phyloP scores from a whole-genome alignment of 2,113 vertebrate genomes.

The Hipposideros armiger region DNA sequence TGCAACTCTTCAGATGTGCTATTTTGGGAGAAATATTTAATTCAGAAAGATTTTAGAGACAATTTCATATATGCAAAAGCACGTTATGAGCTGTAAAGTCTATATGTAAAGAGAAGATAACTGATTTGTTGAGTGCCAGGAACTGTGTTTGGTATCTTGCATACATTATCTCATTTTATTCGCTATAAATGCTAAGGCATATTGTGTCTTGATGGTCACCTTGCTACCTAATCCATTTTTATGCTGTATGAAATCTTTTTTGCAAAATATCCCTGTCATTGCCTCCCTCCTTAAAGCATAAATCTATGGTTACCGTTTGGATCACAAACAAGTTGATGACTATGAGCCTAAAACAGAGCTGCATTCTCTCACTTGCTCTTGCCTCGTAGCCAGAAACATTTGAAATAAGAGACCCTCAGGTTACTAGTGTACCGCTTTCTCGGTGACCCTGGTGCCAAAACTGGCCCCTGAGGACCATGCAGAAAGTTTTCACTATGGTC shows the following conservation, averaged over 20 bases:
- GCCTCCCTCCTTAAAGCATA: neutral
- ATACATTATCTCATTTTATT: neutral
- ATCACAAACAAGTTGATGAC: neutral
- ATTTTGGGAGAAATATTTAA: neutral
- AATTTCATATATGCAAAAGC: neutral
- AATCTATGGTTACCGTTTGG: neutral
- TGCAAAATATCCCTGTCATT: neutral
- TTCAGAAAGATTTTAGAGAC: neutral
- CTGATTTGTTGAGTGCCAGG: neutral
- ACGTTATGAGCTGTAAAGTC: slow-evolving; percentile 14
- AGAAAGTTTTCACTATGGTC: neutral
- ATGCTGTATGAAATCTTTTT: neutral
- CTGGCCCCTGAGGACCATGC: neutral
- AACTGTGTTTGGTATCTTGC: neutral
- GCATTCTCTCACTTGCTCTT: neutral
- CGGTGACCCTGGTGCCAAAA: neutral
- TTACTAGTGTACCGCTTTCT: neutral
- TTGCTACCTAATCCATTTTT: neutral
- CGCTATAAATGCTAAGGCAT: neutral
- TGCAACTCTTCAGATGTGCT: neutral
- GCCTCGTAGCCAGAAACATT: neutral
- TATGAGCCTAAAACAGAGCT: neutral
- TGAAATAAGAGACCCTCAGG: slow-evolving; percentile 4
- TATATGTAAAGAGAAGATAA: neutral
- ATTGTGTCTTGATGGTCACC: neutral